A percentile compares a stretch with the other conserved stretches of the same genome.
phyloP scores from a whole-genome alignment of 1,140 invertebrate species.

The Cotesia glomerata region DNA sequence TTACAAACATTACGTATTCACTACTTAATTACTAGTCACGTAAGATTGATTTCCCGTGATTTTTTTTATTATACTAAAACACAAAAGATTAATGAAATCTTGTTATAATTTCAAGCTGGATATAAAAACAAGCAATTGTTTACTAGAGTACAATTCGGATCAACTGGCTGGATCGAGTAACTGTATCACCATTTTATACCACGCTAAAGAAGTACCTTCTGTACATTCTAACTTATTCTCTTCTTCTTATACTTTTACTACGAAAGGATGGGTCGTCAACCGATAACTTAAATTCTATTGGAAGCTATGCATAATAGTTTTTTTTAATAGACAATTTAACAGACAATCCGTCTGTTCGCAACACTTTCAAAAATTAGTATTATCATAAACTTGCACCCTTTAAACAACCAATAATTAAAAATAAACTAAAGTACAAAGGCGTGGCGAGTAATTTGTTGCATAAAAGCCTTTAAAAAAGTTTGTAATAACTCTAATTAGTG shows the following conservation, averaged over 20 bases:
- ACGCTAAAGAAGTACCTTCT: slow-evolving; percentile 25
- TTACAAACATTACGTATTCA: not conserved
- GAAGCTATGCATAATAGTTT: too few relatives aligned
- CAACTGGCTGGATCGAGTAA: slow-evolving; percentile 37
- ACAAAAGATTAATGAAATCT: not conserved
- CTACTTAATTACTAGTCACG: not conserved
- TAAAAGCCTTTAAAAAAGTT: too few relatives aligned
- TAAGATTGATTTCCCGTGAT: slow-evolving; percentile 13
- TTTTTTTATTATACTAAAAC: not conserved
- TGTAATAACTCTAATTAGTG: too few relatives aligned
- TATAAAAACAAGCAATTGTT: slow-evolving; percentile 42
- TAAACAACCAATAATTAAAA: not conserved
- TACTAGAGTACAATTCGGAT: slow-evolving; percentile 46
- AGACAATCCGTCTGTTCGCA: too few relatives aligned
- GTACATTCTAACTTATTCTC: slow-evolving; percentile 27
- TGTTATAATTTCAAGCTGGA: slow-evolving; percentile 36
- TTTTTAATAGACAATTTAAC: too few relatives aligned
- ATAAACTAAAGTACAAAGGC: not conserved
- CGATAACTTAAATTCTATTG: not conserved
- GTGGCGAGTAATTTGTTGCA: too few relatives aligned
- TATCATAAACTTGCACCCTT: too few relatives aligned
- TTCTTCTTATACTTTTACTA: slow-evolving; percentile 20
- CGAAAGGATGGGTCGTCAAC: not conserved
- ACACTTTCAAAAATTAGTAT: too few relatives aligned
- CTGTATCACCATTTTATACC: slow-evolving; percentile 56